Percentiles rank a stretch among this genome's conserved stretches.
Conservation (phyloP, 2,113 vertebrate species). For the Oriolus oriolus region DNA sequence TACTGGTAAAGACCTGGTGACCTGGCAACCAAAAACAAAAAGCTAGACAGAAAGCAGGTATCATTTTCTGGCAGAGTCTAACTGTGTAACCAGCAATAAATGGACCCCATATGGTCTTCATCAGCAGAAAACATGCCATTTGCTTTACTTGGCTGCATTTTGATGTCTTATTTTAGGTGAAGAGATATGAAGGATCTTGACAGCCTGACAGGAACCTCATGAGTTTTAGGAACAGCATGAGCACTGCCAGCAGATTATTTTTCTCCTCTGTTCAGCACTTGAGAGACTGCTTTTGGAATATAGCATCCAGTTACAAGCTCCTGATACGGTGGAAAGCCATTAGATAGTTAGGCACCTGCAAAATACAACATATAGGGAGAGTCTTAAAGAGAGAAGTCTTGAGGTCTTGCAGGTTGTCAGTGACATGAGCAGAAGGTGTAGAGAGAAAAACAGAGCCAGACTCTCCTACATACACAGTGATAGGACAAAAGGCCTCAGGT, state of each 20-base stretch:
- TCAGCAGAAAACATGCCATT: slow-evolving; percentile 27
- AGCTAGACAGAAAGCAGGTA: slow-evolving; percentile 10
- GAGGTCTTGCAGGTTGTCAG: not conserved
- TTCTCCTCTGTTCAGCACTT: not conserved
- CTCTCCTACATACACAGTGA: not conserved
- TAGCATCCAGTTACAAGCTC: not conserved
- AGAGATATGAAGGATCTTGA: slow-evolving; percentile 21
- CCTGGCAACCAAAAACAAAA: not conserved
- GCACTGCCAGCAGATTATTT: not conserved
- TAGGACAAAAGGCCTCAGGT: not conserved
- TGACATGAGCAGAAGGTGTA: not conserved
- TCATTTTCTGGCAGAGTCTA: not conserved
- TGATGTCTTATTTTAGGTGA: not conserved
- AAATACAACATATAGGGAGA: not conserved
- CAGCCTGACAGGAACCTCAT: not conserved
- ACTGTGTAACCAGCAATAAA: not conserved
- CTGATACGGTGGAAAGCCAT: not conserved
- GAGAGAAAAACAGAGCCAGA: not conserved
- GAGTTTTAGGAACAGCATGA: not conserved
- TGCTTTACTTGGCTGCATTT: slow-evolving; percentile 36
- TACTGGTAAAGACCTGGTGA: not conserved
- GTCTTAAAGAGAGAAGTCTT: not conserved
- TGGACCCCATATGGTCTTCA: slow-evolving; percentile 10
- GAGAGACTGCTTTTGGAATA: not conserved
- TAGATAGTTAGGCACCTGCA: not conserved